Evolutionary conservation across 2,113 vertebrate species (phyloP).

Genomic region (Pelobates fuscus): DNA sequence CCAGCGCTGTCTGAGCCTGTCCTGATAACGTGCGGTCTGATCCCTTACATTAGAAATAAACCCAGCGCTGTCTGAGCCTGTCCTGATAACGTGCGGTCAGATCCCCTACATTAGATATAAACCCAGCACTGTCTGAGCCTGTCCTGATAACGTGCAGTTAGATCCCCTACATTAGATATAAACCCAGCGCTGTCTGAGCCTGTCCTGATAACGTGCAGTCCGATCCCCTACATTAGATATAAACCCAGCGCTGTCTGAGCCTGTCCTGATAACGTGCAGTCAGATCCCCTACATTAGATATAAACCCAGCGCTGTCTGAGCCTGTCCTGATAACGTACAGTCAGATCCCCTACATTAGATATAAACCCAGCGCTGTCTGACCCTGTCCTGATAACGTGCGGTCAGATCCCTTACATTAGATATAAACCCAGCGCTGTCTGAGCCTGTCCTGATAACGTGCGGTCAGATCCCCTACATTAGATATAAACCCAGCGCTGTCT

Average conservation of each 20-base stretch:
- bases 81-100: neutral
- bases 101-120: too few species aligned
- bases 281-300: too few species aligned
- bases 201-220: neutral
- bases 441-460: neutral
- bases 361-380: neutral
- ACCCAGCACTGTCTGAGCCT: neutral
- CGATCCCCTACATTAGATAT: too few species aligned
- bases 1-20: neutral
- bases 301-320: neutral
- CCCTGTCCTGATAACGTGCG: neutral
- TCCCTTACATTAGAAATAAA: too few species aligned
- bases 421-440: neutral
- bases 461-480: too few species aligned
- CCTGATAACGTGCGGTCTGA: neutral
- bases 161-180: too few species aligned
- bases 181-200: neutral
- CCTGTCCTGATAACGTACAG: neutral
- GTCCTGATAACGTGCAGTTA: neutral
- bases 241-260: too few species aligned
- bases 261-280: too few species aligned
- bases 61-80: neutral
- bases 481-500: neutral
- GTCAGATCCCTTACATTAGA: too few species aligned
- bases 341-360: too few species aligned